Base-by-base conservation (phyloP, 2,888 invertebrate species). In the Artemia sp. region DNA sequence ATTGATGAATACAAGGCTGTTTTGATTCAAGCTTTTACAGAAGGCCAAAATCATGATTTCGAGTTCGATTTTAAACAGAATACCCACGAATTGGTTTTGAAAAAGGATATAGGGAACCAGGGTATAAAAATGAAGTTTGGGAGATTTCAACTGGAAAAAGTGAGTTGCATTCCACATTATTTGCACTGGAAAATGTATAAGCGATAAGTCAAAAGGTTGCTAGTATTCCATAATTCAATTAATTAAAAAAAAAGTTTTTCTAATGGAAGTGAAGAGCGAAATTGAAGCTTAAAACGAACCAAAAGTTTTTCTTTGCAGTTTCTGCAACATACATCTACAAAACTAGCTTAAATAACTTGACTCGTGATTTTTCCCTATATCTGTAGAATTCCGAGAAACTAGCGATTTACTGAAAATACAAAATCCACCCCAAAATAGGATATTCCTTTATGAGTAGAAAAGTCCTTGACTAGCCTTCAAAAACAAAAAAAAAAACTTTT, bases 71-170 rank as follows among this genome's bases (percentile, higher is more conserved):
- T 58, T 2, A 10, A 19, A 58, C 14, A n/a, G 9, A 24, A 8
- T 24, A 58, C 14, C 64, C 64, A 58, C 9, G 24, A n/a, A 58
- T 1, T 58, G 14, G 10, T 58, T 58, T n/a, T 58, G 64, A 58
- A 10, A 24, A 58, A 58, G 64, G 24, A 58, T 10, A 58, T 58
- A 19, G 64, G 24, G 24, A 24, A 58, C 24, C 64, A 58, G 24
- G 64, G 11, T 19, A 58, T 58, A n/a, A 58, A 58, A 58, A 58
- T 58, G 64, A 58, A 58, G 64, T 58, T 58, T 10, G 64, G 64
- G 24, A 58, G 14, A 19, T 58, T 58, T 24, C n/a, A 24, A 58
- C 24, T 58, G 64, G 14, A 58, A 58, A 24, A 19, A 24, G 64
- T 58, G 24, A 58, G 64, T 24, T 24, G n/a, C n/a, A n/a, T 19